Evolutionary conservation across 2,113 vertebrate species (phyloP).

Genomic region (Stigmatopora nigra): DNA sequence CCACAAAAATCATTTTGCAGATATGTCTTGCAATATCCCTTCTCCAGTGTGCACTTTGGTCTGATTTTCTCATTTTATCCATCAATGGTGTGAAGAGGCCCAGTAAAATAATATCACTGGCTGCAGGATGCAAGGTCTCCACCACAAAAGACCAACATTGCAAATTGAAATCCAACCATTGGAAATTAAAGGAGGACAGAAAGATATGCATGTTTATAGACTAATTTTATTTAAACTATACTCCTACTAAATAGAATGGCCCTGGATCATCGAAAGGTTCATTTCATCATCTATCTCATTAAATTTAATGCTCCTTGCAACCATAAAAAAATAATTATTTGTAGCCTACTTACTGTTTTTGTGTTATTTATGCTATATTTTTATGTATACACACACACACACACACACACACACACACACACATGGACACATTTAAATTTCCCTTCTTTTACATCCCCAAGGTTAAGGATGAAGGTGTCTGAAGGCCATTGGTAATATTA

Average conservation of each 20-base stretch:
- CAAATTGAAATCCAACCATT: slow-evolving; percentile 16
- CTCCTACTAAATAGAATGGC: slow-evolving; percentile 28
- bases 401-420: too few species aligned
- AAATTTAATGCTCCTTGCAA: too few species aligned
- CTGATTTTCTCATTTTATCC: slow-evolving; percentile 21
- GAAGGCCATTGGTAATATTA: slow-evolving; percentile 64
- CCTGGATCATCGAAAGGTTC: background rate
- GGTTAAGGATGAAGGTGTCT: slow-evolving; percentile 63
- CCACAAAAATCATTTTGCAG: slow-evolving; percentile 49
- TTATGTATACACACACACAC: too few species aligned
- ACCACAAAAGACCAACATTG: slow-evolving; percentile 11
- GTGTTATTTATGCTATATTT: too few species aligned
- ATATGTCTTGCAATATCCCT: slow-evolving; percentile 22
- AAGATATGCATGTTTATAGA: slow-evolving; percentile 18
- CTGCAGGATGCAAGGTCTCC: background rate
- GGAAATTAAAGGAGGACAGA: slow-evolving; percentile 12
- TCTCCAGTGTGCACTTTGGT: slow-evolving; percentile 29
- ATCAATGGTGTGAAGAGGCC: slow-evolving; percentile 19
- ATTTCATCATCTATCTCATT: too few species aligned
- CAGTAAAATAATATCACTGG: slow-evolving; percentile 8
- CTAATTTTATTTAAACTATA: slow-evolving; percentile 37
- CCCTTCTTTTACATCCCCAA: slow-evolving; percentile 44
- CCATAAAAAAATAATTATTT: too few species aligned
- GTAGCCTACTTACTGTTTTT: too few species aligned
- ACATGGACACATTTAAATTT: slow-evolving; percentile 9